Evolutionary conservation across 2,888 invertebrate genomes (phyloP).

Genomic region (Clitarchus hookeri): DNA sequence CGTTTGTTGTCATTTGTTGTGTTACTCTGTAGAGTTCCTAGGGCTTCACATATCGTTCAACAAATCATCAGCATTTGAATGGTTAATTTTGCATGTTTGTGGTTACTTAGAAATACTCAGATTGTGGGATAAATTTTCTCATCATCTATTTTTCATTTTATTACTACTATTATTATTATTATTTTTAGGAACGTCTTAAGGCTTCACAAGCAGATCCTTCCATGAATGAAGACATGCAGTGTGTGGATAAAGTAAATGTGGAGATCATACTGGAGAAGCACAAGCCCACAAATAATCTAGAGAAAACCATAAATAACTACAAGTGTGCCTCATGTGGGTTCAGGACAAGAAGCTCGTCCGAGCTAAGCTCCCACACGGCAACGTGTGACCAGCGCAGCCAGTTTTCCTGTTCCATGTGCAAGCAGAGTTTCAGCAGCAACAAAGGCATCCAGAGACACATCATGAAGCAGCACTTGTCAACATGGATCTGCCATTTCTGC

Average conservation of each 20-base stretch:
- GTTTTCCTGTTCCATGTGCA: slow-evolving; percentile 42
- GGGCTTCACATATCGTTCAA: too few species aligned
- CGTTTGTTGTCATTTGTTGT: too few species aligned
- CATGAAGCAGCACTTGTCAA: slow-evolving; percentile 37
- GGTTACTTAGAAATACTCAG: too few species aligned
- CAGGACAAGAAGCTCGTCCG: slow-evolving; percentile 55
- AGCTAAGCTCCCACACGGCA: slow-evolving; percentile 55
- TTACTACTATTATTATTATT: not conserved
- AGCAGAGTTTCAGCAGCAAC: slow-evolving; percentile 35
- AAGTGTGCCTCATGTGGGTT: slow-evolving; percentile 56
- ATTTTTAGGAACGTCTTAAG: not conserved
- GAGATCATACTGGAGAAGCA: not conserved
- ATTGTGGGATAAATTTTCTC: too few species aligned
- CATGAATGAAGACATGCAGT: not conserved
- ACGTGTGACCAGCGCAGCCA: slow-evolving; percentile 51
- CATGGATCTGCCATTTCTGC: slow-evolving; percentile 41
- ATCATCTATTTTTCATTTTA: too few species aligned
- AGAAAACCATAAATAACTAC: slow-evolving; percentile 51
- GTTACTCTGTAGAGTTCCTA: too few species aligned
- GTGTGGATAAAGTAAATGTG: not conserved
- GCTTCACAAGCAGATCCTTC: not conserved
- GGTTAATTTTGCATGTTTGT: too few species aligned
- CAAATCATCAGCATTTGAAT: too few species aligned
- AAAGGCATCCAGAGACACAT: slow-evolving; percentile 37
- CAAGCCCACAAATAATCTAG: not conserved